Percentiles rank a stretch among this genome's conserved stretches.
Evolutionary conservation across 92 coral and sea anemone genomes (phyloP).

Genomic region (Zoanthus solanderi): DNA sequence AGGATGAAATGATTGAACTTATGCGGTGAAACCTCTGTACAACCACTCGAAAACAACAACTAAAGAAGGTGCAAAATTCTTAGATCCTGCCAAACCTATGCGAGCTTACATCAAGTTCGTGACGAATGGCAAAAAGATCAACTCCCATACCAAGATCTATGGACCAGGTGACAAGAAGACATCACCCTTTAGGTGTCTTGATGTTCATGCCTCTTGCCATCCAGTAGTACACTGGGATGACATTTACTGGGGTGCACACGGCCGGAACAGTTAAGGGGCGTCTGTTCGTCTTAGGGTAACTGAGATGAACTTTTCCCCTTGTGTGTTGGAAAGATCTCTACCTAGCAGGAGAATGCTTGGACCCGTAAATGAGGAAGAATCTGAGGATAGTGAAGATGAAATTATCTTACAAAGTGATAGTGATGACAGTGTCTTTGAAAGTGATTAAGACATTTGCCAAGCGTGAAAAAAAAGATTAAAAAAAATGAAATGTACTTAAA

Average conservation of each 20-base stretch:
- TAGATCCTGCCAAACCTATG: neutral
- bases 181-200: neutral
- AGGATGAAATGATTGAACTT: neutral
- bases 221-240: slow-evolving; percentile 17
- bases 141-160: neutral
- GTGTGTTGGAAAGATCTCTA: too few species aligned
- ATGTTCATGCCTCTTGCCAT: neutral
- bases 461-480: too few species aligned
- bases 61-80: neutral
- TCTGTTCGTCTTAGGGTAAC: neutral
- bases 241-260: slow-evolving; percentile 19
- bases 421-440: too few species aligned
- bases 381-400: too few species aligned
- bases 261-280: slow-evolving; percentile 4
- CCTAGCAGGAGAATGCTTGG: too few species aligned
- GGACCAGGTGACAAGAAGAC: neutral
- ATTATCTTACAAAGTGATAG: too few species aligned
- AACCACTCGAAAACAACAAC: neutral
- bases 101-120: neutral
- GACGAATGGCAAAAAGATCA: neutral
- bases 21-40: neutral
- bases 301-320: neutral
- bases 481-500: too few species aligned
- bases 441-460: too few species aligned
- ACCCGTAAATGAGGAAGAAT: too few species aligned